Percentiles rank a stretch among this genome's conserved stretches.
These are phyloP conservation scores for Ennomos quercinarius DNA, from an alignment of 2,888 invertebrate species.

Conservation along the genomic window DNA sequence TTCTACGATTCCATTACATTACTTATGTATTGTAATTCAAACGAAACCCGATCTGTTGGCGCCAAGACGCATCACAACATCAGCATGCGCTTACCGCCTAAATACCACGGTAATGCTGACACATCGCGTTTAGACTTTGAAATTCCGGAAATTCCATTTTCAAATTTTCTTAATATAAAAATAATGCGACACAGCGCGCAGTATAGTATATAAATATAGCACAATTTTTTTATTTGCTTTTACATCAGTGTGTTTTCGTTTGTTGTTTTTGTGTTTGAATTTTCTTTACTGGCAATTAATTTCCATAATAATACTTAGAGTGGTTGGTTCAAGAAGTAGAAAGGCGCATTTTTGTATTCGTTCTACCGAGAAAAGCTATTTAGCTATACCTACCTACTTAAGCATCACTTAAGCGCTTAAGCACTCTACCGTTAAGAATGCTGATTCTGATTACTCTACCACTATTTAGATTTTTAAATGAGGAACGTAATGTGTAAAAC, in stretches of 20 bases:
- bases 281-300: too few species aligned
- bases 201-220: too few species aligned
- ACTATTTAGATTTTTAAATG: slow-evolving; percentile 30
- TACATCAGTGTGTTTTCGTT: too few species aligned
- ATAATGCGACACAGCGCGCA: too few species aligned
- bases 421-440: slow-evolving; percentile 24
- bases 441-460: slow-evolving; percentile 10
- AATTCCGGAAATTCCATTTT: slow-evolving; percentile 52
- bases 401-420: slow-evolving; percentile 3
- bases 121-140: slow-evolving; percentile 34
- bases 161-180: neutral
- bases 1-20: slow-evolving; percentile 5
- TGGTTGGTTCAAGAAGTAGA: neutral
- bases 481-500: slow-evolving; percentile 24
- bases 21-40: slow-evolving; percentile 12
- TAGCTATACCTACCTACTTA: slow-evolving; percentile 1
- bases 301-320: too few species aligned
- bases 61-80: slow-evolving; percentile 6
- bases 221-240: too few species aligned
- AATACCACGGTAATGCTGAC: slow-evolving; percentile 38
- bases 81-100: slow-evolving; percentile 22
- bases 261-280: too few species aligned
- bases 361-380: slow-evolving; percentile 4
- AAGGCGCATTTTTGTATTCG: neutral
- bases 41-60: slow-evolving; percentile 4